Conservation (phyloP, 2,888 invertebrate genomes). For the Apamea anceps region DNA sequence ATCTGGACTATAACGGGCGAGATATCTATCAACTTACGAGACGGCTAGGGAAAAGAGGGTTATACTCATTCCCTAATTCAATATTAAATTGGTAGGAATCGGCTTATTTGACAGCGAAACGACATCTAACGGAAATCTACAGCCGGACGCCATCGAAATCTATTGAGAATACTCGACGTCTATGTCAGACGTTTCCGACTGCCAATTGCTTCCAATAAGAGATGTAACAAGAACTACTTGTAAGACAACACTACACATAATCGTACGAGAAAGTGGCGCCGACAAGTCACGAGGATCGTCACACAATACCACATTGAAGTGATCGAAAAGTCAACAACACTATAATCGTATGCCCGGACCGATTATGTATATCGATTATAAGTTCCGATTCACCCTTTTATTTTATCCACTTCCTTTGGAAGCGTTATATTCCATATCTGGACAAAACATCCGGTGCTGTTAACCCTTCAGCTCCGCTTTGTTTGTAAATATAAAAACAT, state of each 20-base stretch:
- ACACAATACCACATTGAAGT: conserved; percentile 57
- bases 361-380: conserved; percentile 71
- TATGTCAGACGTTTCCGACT: conserved; percentile 40
- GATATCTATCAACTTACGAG: background rate
- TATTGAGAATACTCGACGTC: conserved; percentile 56
- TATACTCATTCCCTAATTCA: conserved; percentile 2
- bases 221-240: conserved; percentile 39
- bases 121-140: conserved; percentile 46
- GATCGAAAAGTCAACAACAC: conserved; percentile 61
- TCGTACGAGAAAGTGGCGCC: conserved; percentile 54
- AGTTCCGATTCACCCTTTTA: conserved; percentile 74
- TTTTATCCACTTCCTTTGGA: conserved; percentile 78
- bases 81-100: conserved; percentile 21
- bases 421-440: conserved; percentile 77
- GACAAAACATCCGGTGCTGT: conserved; percentile 83
- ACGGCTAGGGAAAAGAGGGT: background rate
- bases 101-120: conserved; percentile 53
- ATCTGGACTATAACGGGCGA: background rate
- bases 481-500: conserved; percentile 85
- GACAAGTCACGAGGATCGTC: conserved; percentile 19
- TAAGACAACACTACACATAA: conserved; percentile 55
- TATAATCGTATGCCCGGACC: conserved; percentile 56
- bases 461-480: conserved; percentile 81
- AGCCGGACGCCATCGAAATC: conserved; percentile 44
- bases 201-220: conserved; percentile 57